Conservation (phyloP, 2,797 vertebrate species). For the Propithecus perrieri region DNA sequence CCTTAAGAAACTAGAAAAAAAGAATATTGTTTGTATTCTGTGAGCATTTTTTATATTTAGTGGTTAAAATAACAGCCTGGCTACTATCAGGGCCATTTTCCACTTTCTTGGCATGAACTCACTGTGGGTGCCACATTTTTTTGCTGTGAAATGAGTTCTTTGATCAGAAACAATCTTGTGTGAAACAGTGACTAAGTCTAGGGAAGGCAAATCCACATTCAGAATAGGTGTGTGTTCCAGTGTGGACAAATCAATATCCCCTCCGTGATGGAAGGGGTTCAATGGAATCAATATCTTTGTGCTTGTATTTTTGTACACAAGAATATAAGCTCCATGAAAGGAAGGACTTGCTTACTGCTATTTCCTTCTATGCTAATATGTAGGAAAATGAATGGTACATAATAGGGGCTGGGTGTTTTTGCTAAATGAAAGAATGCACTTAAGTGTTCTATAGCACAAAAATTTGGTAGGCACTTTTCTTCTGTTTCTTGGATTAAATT, state of each 20-base stretch:
- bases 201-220: neutral
- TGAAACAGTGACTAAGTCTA: neutral
- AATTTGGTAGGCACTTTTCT: neutral
- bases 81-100: neutral
- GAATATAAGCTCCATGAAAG: neutral
- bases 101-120: neutral
- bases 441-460: neutral
- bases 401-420: neutral
- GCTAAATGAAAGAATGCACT: neutral
- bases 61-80: neutral
- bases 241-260: neutral
- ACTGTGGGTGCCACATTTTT: neutral
- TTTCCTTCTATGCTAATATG: neutral
- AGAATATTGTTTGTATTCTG: neutral
- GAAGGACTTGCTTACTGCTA: neutral
- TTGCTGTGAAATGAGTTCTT: neutral
- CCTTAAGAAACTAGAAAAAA: neutral
- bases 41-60: neutral
- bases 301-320: neutral
- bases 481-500: neutral
- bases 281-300: neutral
- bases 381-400: too few species aligned
- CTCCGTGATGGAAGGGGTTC: neutral
- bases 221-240: neutral
- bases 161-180: neutral